Evolutionary conservation across 1,140 invertebrate genomes (phyloP).

Genomic region (Reticulitermes speratus): DNA sequence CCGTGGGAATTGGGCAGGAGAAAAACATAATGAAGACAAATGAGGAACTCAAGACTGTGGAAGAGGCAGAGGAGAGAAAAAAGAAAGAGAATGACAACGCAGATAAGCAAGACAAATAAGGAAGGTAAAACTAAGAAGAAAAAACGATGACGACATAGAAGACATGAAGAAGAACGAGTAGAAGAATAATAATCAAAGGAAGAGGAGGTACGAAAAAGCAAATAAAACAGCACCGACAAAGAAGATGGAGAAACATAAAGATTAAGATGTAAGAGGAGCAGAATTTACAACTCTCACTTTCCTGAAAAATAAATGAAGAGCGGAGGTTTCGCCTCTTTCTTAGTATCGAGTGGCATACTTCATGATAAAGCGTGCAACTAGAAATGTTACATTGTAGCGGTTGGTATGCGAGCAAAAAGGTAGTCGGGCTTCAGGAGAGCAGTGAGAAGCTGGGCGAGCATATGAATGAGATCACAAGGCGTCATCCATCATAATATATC

Average conservation of each 20-base stretch:
- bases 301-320: too few relatives aligned
- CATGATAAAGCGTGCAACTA: background rate
- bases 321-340: too few relatives aligned
- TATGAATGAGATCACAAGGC: background rate
- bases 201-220: background rate
- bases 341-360: background rate
- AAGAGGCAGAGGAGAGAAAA: too few relatives aligned
- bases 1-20: background rate
- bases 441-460: background rate
- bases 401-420: background rate
- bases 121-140: background rate
- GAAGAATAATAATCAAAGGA: background rate
- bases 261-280: too few relatives aligned
- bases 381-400: background rate
- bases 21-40: background rate
- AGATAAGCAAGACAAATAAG: background rate
- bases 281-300: too few relatives aligned
- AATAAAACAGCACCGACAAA: too few relatives aligned
- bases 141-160: background rate
- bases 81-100: background rate
- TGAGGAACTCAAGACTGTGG: background rate
- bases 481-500: background rate
- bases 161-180: background rate
- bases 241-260: too few relatives aligned
- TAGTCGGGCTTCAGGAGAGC: background rate